These are phyloP conservation scores for Palaemon carinicauda DNA, from an alignment of 1,140 invertebrate species.

Conservation along the genomic window DNA sequence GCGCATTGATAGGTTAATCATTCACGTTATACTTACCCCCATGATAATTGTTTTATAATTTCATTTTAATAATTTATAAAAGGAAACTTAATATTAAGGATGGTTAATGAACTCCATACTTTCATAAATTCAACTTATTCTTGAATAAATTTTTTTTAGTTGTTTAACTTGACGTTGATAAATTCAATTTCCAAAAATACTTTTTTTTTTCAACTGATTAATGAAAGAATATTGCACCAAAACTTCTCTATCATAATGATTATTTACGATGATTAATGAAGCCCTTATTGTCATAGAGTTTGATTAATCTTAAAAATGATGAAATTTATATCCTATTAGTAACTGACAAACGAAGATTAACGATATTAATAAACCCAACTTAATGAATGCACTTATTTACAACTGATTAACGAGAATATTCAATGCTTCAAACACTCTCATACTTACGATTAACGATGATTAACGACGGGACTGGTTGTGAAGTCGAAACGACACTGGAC, in stretches of 20 bases:
- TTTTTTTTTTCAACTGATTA: neutral
- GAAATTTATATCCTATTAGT: neutral
- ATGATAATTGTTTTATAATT: too few species aligned
- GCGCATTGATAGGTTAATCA: too few species aligned
- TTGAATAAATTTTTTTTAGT: neutral
- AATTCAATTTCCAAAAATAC: too few species aligned
- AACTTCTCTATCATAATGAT: neutral
- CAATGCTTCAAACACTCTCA: neutral
- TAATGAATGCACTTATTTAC: too few species aligned
- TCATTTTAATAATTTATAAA: too few species aligned
- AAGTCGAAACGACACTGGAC: neutral
- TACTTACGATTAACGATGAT: conserved; percentile 33
- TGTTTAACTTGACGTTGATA: too few species aligned
- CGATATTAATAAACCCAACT: neutral
- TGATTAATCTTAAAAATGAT: neutral
- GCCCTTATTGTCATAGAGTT: neutral
- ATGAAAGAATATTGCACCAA: neutral
- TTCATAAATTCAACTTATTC: too few species aligned
- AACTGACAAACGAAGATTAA: conserved; percentile 7
- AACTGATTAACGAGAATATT: neutral
- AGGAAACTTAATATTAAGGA: too few species aligned
- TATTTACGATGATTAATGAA: neutral
- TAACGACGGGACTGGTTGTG: neutral
- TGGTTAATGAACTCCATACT: too few species aligned
- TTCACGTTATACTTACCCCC: too few species aligned